Conservation (phyloP, 2,113 vertebrate genomes). For the Rallus limicola region DNA sequence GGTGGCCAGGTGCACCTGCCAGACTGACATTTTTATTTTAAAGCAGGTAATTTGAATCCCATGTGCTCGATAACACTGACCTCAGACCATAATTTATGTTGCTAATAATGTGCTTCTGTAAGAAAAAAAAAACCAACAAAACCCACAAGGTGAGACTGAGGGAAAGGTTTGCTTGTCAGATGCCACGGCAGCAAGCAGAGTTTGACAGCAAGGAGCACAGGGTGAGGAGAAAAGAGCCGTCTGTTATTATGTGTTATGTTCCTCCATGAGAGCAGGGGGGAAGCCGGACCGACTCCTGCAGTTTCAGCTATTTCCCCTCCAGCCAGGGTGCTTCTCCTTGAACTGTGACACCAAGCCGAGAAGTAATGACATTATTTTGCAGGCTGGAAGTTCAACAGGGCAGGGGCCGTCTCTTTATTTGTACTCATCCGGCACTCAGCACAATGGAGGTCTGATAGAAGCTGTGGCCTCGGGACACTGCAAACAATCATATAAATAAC, state of each 20-base stretch:
- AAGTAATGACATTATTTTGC: neutral
- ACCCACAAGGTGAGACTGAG: neutral
- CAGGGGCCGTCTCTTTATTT: neutral
- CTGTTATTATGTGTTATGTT: neutral
- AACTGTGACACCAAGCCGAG: neutral
- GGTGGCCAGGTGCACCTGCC: neutral
- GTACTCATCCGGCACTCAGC: neutral
- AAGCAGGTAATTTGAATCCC: neutral
- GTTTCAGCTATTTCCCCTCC: neutral
- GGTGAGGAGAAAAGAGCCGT: constrained; percentile 6
- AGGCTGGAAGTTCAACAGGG: neutral
- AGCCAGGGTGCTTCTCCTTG: neutral
- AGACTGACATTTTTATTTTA: constrained; percentile 18
- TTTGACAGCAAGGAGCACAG: neutral
- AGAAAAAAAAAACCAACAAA: neutral
- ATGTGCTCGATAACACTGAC: neutral
- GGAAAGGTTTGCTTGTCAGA: constrained; percentile 26
- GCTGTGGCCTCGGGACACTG: neutral
- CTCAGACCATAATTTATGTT: constrained; percentile 11
- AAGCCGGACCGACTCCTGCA: neutral
- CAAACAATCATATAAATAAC: neutral
- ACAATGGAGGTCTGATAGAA: neutral
- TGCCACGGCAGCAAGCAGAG: neutral
- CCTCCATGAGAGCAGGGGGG: neutral
- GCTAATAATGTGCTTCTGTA: neutral